These are phyloP conservation scores for Metellina segmentata DNA, from an alignment of 2,888 invertebrate genomes.

Conservation along the genomic window DNA sequence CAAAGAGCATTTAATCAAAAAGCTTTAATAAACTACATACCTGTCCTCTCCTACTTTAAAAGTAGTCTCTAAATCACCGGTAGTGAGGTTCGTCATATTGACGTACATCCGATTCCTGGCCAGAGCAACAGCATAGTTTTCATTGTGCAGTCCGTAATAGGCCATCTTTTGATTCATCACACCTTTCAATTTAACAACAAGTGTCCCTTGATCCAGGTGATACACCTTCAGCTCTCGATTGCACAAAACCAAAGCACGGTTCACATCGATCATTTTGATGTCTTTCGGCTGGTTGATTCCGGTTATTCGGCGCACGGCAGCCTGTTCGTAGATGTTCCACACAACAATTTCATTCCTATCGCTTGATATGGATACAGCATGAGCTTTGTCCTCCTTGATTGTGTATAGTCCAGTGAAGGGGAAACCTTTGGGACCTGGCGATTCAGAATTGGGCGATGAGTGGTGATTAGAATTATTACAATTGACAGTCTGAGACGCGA, in stretches of 20 bases:
- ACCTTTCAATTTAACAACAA: slow-evolving; percentile 87
- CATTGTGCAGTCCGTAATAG: slow-evolving; percentile 91
- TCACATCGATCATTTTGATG: slow-evolving; percentile 87
- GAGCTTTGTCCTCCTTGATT: slow-evolving; percentile 86
- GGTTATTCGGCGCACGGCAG: slow-evolving; percentile 85
- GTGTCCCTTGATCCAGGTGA: slow-evolving; percentile 88
- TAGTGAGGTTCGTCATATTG: slow-evolving; percentile 91
- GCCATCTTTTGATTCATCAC: slow-evolving; percentile 97
- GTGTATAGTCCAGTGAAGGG: slow-evolving; percentile 85
- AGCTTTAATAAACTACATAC: slow-evolving; percentile 15
- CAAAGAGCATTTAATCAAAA: neutral
- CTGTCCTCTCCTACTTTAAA: slow-evolving; percentile 91
- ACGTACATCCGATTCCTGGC: slow-evolving; percentile 94
- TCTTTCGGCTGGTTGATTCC: slow-evolving; percentile 90
- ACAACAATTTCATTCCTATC: slow-evolving; percentile 89
- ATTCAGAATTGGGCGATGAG: slow-evolving; percentile 35
- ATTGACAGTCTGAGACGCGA: slow-evolving; percentile 34
- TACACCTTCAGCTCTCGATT: slow-evolving; percentile 90
- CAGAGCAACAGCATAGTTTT: slow-evolving; percentile 89
- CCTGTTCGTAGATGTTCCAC: slow-evolving; percentile 87
- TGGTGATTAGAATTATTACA: slow-evolving; percentile 52
- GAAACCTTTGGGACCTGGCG: slow-evolving; percentile 77
- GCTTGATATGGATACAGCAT: slow-evolving; percentile 88
- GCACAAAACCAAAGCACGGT: slow-evolving; percentile 89
- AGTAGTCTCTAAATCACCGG: slow-evolving; percentile 90